Base-by-base conservation (phyloP, 2,888 invertebrate species). In the Drosophila mercatorum region DNA sequence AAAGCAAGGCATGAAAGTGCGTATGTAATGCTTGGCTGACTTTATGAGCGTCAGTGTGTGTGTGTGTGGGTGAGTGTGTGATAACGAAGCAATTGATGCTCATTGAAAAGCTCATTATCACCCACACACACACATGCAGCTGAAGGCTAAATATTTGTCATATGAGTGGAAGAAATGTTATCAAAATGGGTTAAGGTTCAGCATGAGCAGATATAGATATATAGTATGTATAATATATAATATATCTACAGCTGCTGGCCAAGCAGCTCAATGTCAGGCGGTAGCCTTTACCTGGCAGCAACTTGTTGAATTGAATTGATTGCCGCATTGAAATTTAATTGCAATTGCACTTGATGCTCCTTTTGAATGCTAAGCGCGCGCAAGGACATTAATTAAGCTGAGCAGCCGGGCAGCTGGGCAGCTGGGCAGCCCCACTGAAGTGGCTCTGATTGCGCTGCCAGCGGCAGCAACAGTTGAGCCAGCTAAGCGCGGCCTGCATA, bases 271-370 rank as follows among this genome's bases (percentile, higher is more conserved):
- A 77, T 78, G 77, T 78, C 77, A 78, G 43, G 66, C 60, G n/a
- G 5, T 1, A 41, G 22, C 47, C 36, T 17, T 46, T 66, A 73
- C 72, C 69, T 76, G 68, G 47, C 34, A 34, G 44, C 71, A 68
- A 86, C 89, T 88, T 89, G 86, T 86, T 86, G 86, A 89, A 86
- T 86, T 82, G 78, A 86, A 89, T 86, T 86, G 88, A 86, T 89
- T 87, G 83, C 75, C 74, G 68, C 78, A 83, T 83, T 83, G 83
- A 84, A 88, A 83, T 76, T 75, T 75, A 84, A 88, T 84, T 84
- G 84, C 84, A 83, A 78, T 88, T 69, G 66, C 86, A 72, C 71
- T 51, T 51, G 61, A 71, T 36, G 70, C 63, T 62, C 78, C 60
- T 74, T 73, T 86, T 70, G 64, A 80, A 89, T 84, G 84, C 71